Percentiles rank a stretch among this genome's conserved stretches.
phyloP scores from a whole-genome alignment of 2,113 vertebrate genomes.

The Setophaga coronata region DNA sequence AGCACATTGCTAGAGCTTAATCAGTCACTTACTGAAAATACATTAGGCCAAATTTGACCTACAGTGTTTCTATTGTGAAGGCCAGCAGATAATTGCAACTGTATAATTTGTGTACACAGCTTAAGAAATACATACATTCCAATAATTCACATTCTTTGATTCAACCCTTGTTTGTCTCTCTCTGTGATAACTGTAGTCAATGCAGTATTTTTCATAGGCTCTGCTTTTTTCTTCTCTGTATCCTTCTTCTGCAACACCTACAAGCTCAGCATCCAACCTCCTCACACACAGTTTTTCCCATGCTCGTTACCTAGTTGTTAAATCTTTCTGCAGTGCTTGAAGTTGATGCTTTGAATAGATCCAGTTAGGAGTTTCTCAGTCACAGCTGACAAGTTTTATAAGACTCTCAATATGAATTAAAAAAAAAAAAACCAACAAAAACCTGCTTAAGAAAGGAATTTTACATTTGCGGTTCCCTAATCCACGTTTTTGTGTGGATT shows the following conservation, averaged over 20 bases:
- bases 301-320: conserved; percentile 39
- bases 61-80: background rate
- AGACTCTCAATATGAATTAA: background rate
- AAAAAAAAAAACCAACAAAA: background rate
- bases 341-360: conserved; percentile 38
- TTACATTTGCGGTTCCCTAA: background rate
- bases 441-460: background rate
- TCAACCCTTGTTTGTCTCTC: background rate
- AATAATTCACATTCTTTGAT: background rate
- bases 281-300: background rate
- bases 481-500: background rate
- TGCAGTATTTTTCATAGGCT: background rate
- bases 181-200: background rate
- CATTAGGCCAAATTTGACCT: background rate
- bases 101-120: background rate
- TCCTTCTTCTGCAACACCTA: conserved; percentile 60
- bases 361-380: conserved; percentile 28
- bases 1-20: background rate
- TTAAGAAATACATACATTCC: background rate
- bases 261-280: conserved; percentile 46
- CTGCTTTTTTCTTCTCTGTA: conserved; percentile 39
- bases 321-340: conserved; percentile 26
- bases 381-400: conserved; percentile 38
- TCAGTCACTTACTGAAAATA: background rate
- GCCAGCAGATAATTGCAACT: conserved; percentile 33